A percentile compares a stretch with the other conserved stretches of the same genome.
Evolutionary conservation across 53 echinoderm and acorn worm species (phyloP).

Genomic region (Paracentrotus lividus): DNA sequence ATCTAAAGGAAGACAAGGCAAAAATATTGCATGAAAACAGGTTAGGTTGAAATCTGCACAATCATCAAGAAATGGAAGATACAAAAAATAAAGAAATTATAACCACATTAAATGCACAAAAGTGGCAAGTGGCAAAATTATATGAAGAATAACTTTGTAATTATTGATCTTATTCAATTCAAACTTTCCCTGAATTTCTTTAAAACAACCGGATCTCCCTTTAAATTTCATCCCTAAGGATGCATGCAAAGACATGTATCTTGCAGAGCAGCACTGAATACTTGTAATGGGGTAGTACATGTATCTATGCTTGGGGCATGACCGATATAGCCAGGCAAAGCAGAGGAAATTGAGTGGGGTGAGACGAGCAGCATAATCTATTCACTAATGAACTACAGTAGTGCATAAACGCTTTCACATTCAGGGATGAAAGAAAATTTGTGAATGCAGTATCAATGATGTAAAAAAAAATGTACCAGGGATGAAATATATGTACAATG

Average conservation of each 20-base stretch:
- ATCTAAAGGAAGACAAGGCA: neutral
- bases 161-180: too few relatives aligned
- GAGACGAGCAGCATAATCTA: neutral
- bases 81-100: too few relatives aligned
- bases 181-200: too few relatives aligned
- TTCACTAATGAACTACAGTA: neutral
- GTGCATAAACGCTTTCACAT: neutral
- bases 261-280: constrained; percentile 30
- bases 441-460: too few relatives aligned
- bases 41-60: neutral
- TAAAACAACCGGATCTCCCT: too few relatives aligned
- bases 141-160: too few relatives aligned
- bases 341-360: neutral
- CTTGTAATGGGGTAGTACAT: constrained; percentile 46
- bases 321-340: constrained; percentile 6
- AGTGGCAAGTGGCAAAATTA: too few relatives aligned
- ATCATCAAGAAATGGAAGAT: too few relatives aligned
- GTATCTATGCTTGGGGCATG: constrained; percentile 18
- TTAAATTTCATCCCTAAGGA: neutral
- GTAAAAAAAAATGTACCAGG: too few relatives aligned
- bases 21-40: neutral
- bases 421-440: too few relatives aligned
- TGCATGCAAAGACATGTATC: constrained; percentile 40
- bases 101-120: too few relatives aligned
- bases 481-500: too few relatives aligned